These are phyloP conservation scores for Arion vulgaris DNA, from an alignment of 1,140 invertebrate genomes.

Conservation along the genomic window DNA sequence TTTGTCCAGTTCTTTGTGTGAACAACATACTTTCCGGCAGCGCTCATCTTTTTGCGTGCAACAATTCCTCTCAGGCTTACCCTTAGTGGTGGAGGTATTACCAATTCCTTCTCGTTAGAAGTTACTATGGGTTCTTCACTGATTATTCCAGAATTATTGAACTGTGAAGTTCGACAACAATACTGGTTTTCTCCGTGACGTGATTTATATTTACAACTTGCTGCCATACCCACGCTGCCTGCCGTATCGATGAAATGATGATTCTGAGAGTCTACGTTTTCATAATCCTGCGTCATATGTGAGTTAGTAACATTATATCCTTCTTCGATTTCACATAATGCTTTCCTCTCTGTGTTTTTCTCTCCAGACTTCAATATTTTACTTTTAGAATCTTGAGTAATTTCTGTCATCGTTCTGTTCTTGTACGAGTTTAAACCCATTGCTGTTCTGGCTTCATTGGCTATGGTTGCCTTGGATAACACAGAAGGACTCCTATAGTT, in stretches of 20 bases:
- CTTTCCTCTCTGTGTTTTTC: background rate
- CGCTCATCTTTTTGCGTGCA: background rate
- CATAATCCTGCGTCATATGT: background rate
- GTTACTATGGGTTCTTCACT: background rate
- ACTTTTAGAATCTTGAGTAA: background rate
- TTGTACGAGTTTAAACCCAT: background rate
- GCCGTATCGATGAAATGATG: background rate
- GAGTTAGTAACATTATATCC: background rate
- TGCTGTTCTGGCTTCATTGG: background rate
- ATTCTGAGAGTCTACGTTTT: background rate
- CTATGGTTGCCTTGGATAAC: background rate
- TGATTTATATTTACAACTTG: background rate
- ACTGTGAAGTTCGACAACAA: background rate
- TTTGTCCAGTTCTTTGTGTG: background rate
- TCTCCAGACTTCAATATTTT: background rate
- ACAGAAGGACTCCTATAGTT: background rate
- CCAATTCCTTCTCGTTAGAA: background rate
- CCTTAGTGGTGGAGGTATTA: background rate
- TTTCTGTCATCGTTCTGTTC: background rate
- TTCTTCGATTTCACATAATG: background rate
- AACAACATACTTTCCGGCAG: background rate
- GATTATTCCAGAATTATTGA: background rate
- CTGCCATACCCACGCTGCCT: background rate
- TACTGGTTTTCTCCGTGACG: background rate
- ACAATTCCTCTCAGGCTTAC: background rate